Base-by-base conservation (phyloP, 1,140 invertebrate genomes). In the Micrasema longulum region DNA sequence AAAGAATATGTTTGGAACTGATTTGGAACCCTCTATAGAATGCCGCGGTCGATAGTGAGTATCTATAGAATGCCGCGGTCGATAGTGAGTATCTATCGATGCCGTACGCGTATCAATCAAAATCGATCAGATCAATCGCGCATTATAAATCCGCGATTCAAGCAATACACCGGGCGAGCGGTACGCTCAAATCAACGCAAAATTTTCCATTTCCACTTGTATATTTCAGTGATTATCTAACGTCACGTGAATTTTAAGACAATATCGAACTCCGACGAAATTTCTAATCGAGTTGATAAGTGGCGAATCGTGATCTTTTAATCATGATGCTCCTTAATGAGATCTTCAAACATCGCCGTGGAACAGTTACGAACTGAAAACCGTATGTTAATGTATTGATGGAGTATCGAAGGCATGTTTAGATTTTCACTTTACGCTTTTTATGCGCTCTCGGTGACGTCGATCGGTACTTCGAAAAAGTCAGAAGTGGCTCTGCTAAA, bases 51-150 rank as follows among this genome's bases (percentile, higher is more conserved):
- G n/a, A n/a, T n/a, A n/a, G n/a, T n/a, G n/a, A n/a, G n/a, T n/a
- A 45, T 14, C 11, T 16, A 11, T 18, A 22, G 22, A 53, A 31
- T 31, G 26, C 6, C 52, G 9, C 52, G n/a, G 52, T 12, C 22
- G 2, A 31, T 48, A 18, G 45, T 16, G 45, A 14, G 9, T 48
- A 48, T 48, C 45, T 20, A 31, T 31, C 26, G 26, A 31, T 31
- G 20, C 16, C 5, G 16, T 22, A 10, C 53, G 53, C 55, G 20
- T 60, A 60, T 60, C 55, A 31, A 53, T 53, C 9, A 60, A 16
- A 38, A 20, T 60, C 31, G 36, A 60, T 60, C 55, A 38, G 55
- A 60, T 36, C 20, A 53, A 35, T n/a, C 6, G 52, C 22, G 26
- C 55, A 60, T 60, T 38, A 18, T 38, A 36, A 38, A n/a, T 53